phyloP scores from a whole-genome alignment of 2,113 vertebrate genomes.

The Eonycteris spelaea region DNA sequence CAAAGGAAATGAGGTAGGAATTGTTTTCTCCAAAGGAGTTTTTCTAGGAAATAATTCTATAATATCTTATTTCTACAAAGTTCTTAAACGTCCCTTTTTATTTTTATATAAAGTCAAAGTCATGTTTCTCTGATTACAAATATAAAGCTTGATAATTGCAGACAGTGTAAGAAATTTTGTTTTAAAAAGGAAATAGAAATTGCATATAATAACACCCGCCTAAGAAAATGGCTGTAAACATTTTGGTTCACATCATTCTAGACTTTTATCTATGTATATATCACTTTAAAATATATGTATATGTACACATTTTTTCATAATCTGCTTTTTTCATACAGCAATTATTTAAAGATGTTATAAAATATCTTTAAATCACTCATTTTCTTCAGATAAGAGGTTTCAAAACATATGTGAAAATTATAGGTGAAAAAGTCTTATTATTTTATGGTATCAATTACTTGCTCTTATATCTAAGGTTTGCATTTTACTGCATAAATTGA shows the following conservation, averaged over 20 bases:
- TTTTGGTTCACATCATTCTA: background rate
- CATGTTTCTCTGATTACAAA: conserved; percentile 13
- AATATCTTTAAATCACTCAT: background rate
- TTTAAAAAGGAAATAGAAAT: conserved; percentile 5
- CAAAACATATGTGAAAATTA: conserved; percentile 14
- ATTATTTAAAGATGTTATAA: background rate
- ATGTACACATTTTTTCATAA: background rate
- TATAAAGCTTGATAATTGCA: background rate
- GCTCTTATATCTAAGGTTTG: background rate
- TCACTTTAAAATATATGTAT: background rate
- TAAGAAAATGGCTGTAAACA: conserved; percentile 12
- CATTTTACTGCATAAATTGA: background rate
- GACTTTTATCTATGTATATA: background rate
- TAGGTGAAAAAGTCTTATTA: background rate
- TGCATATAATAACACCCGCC: background rate
- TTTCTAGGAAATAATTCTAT: background rate
- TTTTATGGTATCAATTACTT: background rate
- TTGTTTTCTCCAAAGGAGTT: background rate
- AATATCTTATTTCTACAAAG: background rate
- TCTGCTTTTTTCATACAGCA: background rate
- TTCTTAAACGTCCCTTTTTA: background rate
- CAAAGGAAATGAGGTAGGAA: conserved; percentile 94
- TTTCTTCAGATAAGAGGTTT: background rate
- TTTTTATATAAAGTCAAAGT: conserved; percentile 7
- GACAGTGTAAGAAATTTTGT: background rate